These are phyloP conservation scores for Mesopsocus fuscifrons DNA, from an alignment of 2,888 invertebrate genomes.

Conservation along the genomic window DNA sequence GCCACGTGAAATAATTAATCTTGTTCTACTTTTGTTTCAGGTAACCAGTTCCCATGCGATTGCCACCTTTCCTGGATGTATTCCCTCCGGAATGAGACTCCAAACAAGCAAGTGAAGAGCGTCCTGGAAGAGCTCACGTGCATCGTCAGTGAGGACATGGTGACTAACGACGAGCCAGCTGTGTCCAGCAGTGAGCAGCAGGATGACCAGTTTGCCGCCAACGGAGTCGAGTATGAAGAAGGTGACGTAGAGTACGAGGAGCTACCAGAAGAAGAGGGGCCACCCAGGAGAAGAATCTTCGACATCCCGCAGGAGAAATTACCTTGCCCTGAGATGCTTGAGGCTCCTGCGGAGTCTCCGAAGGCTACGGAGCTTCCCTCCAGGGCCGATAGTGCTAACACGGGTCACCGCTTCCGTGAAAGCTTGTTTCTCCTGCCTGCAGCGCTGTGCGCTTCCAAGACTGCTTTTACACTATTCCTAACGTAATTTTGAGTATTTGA, in stretches of 20 bases:
- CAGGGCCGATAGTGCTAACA: too few relatives aligned
- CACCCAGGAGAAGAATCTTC: constrained; percentile 20
- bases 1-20: too few relatives aligned
- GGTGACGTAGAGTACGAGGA: constrained; percentile 17
- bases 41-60: constrained; percentile 67
- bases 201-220: constrained; percentile 15
- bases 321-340: constrained; percentile 24
- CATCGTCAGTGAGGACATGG: constrained; percentile 32
- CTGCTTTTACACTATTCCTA: too few relatives aligned
- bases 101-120: constrained; percentile 44
- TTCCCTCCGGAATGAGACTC: constrained; percentile 48
- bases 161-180: neutral
- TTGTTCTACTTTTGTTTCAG: constrained; percentile 43
- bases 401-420: too few relatives aligned
- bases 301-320: constrained; percentile 20
- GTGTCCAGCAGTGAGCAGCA: constrained; percentile 12
- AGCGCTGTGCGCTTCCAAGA: too few relatives aligned
- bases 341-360: constrained; percentile 17
- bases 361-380: too few relatives aligned
- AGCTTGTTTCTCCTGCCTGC: too few relatives aligned
- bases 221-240: constrained; percentile 16
- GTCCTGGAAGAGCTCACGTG: constrained; percentile 53
- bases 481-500: too few relatives aligned
- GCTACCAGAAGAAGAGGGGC: constrained; percentile 17
- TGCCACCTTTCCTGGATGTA: constrained; percentile 68